Evolutionary conservation across 2,888 invertebrate genomes (phyloP), one percentile per base, ranked within the genome.

Genomic region (Glaucopsyche alexis): DNA sequence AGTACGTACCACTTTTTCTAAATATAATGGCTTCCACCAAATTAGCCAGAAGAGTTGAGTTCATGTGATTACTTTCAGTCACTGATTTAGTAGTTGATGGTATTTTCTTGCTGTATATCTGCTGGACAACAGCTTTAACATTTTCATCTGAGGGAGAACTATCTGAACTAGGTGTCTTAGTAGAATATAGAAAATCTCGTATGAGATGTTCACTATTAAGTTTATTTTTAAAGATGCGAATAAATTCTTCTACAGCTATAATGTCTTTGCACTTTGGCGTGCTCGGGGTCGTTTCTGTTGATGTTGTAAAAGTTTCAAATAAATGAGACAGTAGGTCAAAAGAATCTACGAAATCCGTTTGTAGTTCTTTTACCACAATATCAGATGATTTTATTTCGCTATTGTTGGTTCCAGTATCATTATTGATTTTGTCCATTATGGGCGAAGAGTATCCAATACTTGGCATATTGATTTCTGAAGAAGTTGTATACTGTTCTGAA

Each of bases 11-110:
- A 73, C 83, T 83, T 75, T 83, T 88, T 80, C 88, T 84, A 79
- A 92, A 92, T 78, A 93, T 92, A 11, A 93, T 88, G 55, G 91
- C 90, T 82, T 92, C 91, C 11, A 93, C 87, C 75, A 93, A 86
- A 83, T 93, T 88, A 7, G 86, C 89, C 42, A 93, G 84, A 72
- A 91, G 80, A 13, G 92, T 91, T 52, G 92, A 91, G 81, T 93
- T 92, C 0, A 91, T 79, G 71, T 81, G 80, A 74, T 90, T 87
- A 74, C 76, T 83, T 45, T 84, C 80, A 3, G 85, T 81, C 49
- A 81, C 71, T 79, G 81, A 87, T 9, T 77, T 78, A 16, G 86
- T 86, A 0, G 87, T 86, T 11, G 82, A n/a, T 8, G 80, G 71
- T 72, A 79, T 80, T 77, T 86, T 88, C 76, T 86, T 88, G 76